Evolutionary conservation across 2,113 vertebrate genomes (phyloP).

Genomic region (Otocyon megalotis): DNA sequence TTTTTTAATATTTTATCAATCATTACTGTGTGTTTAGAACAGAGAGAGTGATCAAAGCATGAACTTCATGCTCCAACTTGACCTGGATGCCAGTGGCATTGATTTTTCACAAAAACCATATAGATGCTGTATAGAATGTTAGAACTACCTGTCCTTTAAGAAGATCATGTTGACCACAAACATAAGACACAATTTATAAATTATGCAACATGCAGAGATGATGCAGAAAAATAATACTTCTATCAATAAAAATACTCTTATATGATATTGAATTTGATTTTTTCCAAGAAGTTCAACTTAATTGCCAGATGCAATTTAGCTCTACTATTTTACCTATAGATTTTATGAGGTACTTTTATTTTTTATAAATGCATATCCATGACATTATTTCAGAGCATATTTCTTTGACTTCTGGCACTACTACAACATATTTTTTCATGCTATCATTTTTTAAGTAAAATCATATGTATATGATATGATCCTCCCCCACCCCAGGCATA

Average conservation of each 20-base stretch:
- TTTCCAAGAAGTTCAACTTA: constrained; percentile 22
- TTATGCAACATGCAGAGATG: constrained; percentile 49
- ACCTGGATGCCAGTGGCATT: constrained; percentile 43
- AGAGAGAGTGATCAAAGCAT: constrained; percentile 58
- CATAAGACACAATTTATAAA: constrained; percentile 61
- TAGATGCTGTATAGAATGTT: neutral
- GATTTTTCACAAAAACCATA: constrained; percentile 62
- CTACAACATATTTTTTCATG: neutral
- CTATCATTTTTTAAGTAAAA: constrained; percentile 47
- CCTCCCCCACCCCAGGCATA: too few relatives aligned
- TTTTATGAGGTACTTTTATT: neutral
- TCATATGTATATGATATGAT: neutral
- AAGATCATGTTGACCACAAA: constrained; percentile 64
- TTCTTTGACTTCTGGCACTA: neutral
- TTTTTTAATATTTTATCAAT: constrained; percentile 72
- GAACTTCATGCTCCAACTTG: constrained; percentile 45
- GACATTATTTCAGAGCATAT: constrained; percentile 10
- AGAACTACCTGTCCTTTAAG: constrained; percentile 43
- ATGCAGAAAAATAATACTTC: constrained; percentile 8
- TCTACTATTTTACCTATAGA: neutral
- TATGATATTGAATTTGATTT: constrained; percentile 47
- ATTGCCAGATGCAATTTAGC: neutral
- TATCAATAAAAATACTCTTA: constrained; percentile 48
- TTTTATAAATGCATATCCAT: neutral
- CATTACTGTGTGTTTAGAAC: constrained; percentile 69